Percentiles rank a stretch among this genome's conserved stretches.
Evolutionary conservation across 2,797 vertebrate genomes (phyloP).

Genomic region (Carapus acus): DNA sequence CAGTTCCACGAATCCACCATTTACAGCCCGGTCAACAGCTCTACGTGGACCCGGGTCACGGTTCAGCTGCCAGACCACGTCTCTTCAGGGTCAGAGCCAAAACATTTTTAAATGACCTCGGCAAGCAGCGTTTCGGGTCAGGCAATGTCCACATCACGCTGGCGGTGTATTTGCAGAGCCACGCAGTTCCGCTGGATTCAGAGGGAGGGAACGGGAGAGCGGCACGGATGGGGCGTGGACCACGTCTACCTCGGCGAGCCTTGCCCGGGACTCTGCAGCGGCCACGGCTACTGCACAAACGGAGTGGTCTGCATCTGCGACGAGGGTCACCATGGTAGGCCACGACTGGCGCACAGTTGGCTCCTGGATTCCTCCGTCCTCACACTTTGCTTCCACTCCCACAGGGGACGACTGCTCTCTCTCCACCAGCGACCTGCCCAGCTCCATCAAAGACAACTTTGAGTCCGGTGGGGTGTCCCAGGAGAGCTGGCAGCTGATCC

Average conservation of each 20-base stretch:
- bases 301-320: conserved; percentile 94
- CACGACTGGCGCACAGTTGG: neutral
- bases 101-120: neutral
- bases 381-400: neutral
- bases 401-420: conserved; percentile 93
- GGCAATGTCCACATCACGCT: neutral
- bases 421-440: conserved; percentile 87
- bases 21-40: conserved; percentile 95
- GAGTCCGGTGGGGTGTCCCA: conserved; percentile 88
- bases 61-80: conserved; percentile 94
- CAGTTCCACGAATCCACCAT: conserved; percentile 97
- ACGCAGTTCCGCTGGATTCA: conserved; percentile 99
- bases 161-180: conserved; percentile 71
- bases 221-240: conserved; percentile 94
- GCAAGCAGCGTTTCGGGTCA: too few species aligned
- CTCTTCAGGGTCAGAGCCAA: conserved; percentile 83
- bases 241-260: conserved; percentile 96
- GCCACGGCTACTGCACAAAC: conserved; percentile 88
- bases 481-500: conserved; percentile 94
- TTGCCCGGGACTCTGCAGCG: conserved; percentile 91
- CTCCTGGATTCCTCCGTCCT: neutral
- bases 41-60: conserved; percentile 91
- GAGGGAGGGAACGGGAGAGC: conserved; percentile 85
- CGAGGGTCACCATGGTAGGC: conserved; percentile 87
- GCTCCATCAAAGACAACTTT: conserved; percentile 98